phyloP scores from a whole-genome alignment of 2,888 invertebrate genomes.

The Cordylochernes scorpioides region DNA sequence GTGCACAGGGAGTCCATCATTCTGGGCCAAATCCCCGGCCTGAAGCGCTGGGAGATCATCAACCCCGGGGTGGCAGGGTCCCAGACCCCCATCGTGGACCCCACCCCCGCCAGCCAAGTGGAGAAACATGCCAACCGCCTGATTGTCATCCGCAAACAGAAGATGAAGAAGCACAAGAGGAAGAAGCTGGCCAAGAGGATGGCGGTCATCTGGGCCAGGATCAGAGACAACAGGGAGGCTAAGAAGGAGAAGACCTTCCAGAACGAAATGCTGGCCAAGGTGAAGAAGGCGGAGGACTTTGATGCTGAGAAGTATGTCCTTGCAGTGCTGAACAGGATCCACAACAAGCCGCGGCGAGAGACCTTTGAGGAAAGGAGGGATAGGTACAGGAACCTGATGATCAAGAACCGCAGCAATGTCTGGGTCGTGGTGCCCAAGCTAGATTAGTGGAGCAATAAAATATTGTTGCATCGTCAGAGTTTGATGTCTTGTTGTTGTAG shows the following conservation, averaged over 20 bases:
- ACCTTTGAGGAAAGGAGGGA: constrained; percentile 6
- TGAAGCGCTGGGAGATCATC: too few relatives aligned
- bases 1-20: too few relatives aligned
- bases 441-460: too few relatives aligned
- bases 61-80: too few relatives aligned
- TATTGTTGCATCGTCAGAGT: too few relatives aligned
- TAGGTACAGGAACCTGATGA: constrained; percentile 6
- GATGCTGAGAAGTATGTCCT: constrained; percentile 42
- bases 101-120: too few relatives aligned
- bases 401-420: constrained; percentile 11
- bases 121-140: constrained; percentile 9
- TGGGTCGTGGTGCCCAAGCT: constrained; percentile 10
- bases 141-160: constrained; percentile 30
- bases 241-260: constrained; percentile 47
- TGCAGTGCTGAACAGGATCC: constrained; percentile 29
- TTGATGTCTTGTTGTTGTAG: too few relatives aligned
- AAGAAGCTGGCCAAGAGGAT: constrained; percentile 49
- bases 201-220: constrained; percentile 45
- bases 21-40: too few relatives aligned
- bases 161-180: constrained; percentile 64
- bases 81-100: too few relatives aligned
- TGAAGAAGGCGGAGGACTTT: constrained; percentile 44
- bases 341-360: constrained; percentile 7
- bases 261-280: constrained; percentile 35
- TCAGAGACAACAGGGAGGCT: constrained; percentile 33